Base-by-base conservation (phyloP, 35 echinoderm and acorn worm species). In the Stichopus chloronotus region DNA sequence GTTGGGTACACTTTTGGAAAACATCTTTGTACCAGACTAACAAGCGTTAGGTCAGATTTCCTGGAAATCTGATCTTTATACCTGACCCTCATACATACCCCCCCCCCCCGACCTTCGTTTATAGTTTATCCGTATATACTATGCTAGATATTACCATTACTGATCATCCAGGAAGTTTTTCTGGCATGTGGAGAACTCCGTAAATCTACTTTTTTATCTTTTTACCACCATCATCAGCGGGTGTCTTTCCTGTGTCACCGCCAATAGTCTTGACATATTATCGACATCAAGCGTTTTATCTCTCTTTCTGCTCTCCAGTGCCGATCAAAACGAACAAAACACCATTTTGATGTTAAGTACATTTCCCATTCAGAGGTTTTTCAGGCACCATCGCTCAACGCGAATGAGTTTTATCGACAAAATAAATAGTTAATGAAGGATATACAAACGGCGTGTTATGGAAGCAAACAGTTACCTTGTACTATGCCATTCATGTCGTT, bases 351-450 rank as follows among this genome's bases (percentile, higher is more conserved):
- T 6, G 82, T 57, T 85, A 58, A 85, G 55, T 85, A 58, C 82
- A 85, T 58, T 85, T 85, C 9, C 7, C 55, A 57, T 85, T 85
- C 55, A 85, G 24, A n/a, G 52, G 53, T 85, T 85, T 58, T 58
- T 85, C 82, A 58, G 52, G 82, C 80, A 56, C 56, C 80, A 83
- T 83, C 80, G 80, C 80, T 12, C 80, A 83, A 17, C 80, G 19
- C 14, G 52, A 56, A 83, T 57, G 80, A 54, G 80, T 54, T 43
- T 43, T 83, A 83, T 83, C 55, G 80, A 83, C 55, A 57, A 16
- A 14, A 83, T 83, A 57, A 55, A 83, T 83, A 83, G 17, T 83
- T 83, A 83, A 83, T 57, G 80, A 83, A 83, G 80, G 80, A 20
- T 55, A 83, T 13, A 57, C 52, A 83, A 55, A 83, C 12, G 12